These are phyloP conservation scores for Amblyjoppa fuscipennis DNA, from an alignment of 2,888 invertebrate genomes.

Conservation along the genomic window DNA sequence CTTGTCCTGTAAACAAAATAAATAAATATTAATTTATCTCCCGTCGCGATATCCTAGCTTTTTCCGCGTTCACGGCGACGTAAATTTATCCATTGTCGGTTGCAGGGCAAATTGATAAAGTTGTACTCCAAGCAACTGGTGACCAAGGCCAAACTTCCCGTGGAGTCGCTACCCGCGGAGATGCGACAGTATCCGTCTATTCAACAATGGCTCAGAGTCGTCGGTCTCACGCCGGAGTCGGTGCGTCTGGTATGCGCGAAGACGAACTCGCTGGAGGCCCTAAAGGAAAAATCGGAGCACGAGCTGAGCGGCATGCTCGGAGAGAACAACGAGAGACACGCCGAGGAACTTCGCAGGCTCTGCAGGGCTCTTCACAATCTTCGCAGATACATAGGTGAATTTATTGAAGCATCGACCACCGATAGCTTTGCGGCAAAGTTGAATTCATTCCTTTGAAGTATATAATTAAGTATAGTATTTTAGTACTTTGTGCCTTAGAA, in stretches of 20 bases:
- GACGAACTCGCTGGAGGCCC: conserved; percentile 91
- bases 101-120: conserved; percentile 96
- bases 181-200: conserved; percentile 92
- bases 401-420: neutral
- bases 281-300: conserved; percentile 94
- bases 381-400: conserved; percentile 92
- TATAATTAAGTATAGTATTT: too few relatives aligned
- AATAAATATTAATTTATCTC: too few relatives aligned
- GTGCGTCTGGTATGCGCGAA: conserved; percentile 91
- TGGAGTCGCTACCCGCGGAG: conserved; percentile 87
- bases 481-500: too few relatives aligned
- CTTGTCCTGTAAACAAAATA: too few relatives aligned
- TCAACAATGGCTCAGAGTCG: conserved; percentile 96
- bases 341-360: conserved; percentile 93
- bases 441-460: neutral
- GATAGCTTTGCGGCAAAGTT: neutral
- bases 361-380: conserved; percentile 95
- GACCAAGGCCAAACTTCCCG: conserved; percentile 92
- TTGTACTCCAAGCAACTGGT: conserved; percentile 96
- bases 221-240: conserved; percentile 92
- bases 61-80: conserved; percentile 4
- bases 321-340: conserved; percentile 88
- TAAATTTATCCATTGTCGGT: conserved; percentile 75
- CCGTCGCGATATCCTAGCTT: neutral
- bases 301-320: conserved; percentile 91